phyloP scores from a whole-genome alignment of 2,888 invertebrate genomes.

The Drosophila emarginata region DNA sequence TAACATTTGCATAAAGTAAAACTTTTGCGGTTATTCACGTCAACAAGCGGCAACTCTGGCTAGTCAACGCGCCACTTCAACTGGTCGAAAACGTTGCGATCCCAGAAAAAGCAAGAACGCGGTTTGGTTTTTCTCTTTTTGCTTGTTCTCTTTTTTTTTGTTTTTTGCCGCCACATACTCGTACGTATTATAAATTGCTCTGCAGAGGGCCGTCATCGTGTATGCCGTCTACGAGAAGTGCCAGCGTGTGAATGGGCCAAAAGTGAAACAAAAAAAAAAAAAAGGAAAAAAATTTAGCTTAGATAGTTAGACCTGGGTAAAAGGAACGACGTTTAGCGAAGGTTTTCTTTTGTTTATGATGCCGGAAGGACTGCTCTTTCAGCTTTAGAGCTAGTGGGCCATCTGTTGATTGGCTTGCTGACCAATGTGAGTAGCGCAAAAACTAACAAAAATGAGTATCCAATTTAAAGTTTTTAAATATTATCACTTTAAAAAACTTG shows the following conservation, averaged over 20 bases:
- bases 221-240: slow-evolving; percentile 46
- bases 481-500: too few species aligned
- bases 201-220: slow-evolving; percentile 46
- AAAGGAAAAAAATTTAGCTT: not conserved
- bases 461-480: not conserved
- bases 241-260: slow-evolving; percentile 66
- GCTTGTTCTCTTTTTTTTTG: slow-evolving; percentile 10
- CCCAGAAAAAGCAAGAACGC: slow-evolving; percentile 4
- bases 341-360: slow-evolving; percentile 3
- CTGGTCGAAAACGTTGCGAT: not conserved
- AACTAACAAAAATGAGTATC: not conserved
- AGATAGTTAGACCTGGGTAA: not conserved
- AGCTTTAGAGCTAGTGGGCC: not conserved
- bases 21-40: slow-evolving; percentile 31
- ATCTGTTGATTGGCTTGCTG: slow-evolving; percentile 1
- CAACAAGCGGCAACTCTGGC: slow-evolving; percentile 53
- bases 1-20: slow-evolving; percentile 12
- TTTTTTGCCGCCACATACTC: slow-evolving; percentile 45
- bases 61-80: slow-evolving; percentile 8
- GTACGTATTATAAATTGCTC: slow-evolving; percentile 67
- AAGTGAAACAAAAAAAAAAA: slow-evolving; percentile 37
- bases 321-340: slow-evolving; percentile 3
- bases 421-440: not conserved
- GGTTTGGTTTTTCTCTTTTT: slow-evolving; percentile 4
- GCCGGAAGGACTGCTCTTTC: not conserved